Conservation (phyloP, 2,888 invertebrate species). For the Dasypolia templi region DNA sequence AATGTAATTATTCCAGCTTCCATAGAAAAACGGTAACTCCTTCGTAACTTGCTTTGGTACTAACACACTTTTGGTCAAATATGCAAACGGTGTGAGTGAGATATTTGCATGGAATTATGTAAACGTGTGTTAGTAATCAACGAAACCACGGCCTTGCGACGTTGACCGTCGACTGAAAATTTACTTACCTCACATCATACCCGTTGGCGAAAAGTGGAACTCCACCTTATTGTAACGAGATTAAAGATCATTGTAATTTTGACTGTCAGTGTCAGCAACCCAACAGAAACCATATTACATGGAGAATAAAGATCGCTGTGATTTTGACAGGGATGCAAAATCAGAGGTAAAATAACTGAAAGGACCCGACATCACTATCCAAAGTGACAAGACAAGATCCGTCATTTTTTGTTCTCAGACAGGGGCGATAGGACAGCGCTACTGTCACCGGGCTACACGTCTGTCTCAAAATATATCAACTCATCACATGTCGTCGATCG, state of each 20-base stretch:
- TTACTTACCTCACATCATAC: neutral
- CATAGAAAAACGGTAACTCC: neutral
- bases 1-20: neutral
- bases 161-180: neutral
- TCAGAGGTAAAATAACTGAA: constrained; percentile 1
- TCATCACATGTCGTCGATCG: neutral
- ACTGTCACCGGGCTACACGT: neutral
- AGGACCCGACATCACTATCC: neutral
- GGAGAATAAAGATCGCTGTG: neutral
- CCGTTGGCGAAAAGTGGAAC: neutral
- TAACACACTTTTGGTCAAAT: neutral
- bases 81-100: neutral
- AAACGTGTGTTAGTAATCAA: neutral
- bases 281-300: neutral
- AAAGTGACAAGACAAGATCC: neutral
- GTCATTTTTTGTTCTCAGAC: neutral
- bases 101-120: neutral
- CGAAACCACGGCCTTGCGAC: neutral
- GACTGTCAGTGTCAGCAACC: neutral
- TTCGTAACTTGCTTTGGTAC: neutral
- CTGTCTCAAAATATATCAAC: neutral
- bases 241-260: neutral
- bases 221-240: neutral
- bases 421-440: neutral
- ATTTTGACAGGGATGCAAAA: neutral